These are phyloP conservation scores for Lepisosteus osseus DNA, from an alignment of 2,113 vertebrate genomes.

Conservation along the genomic window DNA sequence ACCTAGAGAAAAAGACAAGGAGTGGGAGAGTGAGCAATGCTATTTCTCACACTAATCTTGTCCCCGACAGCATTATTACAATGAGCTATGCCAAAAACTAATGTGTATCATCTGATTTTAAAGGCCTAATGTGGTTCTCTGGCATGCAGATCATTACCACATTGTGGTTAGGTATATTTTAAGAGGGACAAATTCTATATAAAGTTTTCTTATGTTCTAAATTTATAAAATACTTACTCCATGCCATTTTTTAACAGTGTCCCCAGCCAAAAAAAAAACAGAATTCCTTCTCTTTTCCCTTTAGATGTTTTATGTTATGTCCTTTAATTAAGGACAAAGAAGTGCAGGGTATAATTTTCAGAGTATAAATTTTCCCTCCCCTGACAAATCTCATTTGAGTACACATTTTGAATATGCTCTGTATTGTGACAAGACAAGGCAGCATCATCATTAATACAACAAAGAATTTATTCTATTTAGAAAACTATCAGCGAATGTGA, in stretches of 20 bases:
- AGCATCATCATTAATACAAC: too few relatives aligned
- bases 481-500: too few relatives aligned
- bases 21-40: not conserved
- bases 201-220: constrained; percentile 33
- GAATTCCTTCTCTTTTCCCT: constrained; percentile 24
- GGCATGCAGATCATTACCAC: not conserved
- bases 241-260: not conserved
- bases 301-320: constrained; percentile 30
- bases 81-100: constrained; percentile 23
- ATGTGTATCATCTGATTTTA: constrained; percentile 20
- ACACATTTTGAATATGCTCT: too few relatives aligned
- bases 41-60: constrained; percentile 17
- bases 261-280: constrained; percentile 24
- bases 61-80: not conserved
- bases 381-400: too few relatives aligned
- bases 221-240: constrained; percentile 33
- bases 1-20: not conserved
- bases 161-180: constrained; percentile 28
- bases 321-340: constrained; percentile 25
- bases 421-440: too few relatives aligned
- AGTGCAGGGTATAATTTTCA: constrained; percentile 43
- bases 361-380: too few relatives aligned
- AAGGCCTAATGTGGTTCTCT: not conserved
- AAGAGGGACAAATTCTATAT: constrained; percentile 32
- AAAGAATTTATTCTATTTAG: too few relatives aligned